Conservation (phyloP, 2,888 invertebrate species). For the Machimus atricapillus region DNA sequence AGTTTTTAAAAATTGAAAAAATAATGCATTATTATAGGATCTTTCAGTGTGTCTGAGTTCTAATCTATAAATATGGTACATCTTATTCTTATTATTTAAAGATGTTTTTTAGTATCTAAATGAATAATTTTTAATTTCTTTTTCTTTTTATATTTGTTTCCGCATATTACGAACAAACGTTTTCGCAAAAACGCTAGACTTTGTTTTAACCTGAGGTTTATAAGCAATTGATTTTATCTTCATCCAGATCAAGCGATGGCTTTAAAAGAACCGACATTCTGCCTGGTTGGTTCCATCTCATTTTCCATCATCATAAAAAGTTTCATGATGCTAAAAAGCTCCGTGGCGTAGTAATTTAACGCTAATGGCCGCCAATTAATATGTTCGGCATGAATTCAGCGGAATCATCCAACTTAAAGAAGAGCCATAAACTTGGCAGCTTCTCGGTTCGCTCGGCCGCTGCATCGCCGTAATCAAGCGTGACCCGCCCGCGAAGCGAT, state of each 20-base stretch:
- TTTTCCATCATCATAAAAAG: background rate
- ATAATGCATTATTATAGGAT: no score
- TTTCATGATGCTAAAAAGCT: background rate
- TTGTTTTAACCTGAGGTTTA: background rate
- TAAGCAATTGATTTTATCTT: background rate
- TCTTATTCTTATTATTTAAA: no score
- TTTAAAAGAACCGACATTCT: background rate
- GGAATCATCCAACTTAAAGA: background rate
- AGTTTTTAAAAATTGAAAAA: no score
- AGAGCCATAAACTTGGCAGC: background rate
- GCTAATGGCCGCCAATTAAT: conserved; percentile 4
- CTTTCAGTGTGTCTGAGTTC: no score
- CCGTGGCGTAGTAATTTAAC: background rate
- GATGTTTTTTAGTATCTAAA: no score
- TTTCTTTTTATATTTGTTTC: no score
- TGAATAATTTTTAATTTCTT: no score
- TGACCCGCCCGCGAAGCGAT: background rate
- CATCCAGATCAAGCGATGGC: background rate
- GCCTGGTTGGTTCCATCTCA: background rate
- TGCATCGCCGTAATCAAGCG: conserved; percentile 9
- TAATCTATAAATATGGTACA: no score
- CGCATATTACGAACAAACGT: no score
- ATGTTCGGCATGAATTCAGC: conserved; percentile 3
- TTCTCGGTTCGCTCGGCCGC: background rate
- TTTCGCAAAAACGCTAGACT: no score